Conservation (phyloP, 2,113 vertebrate species). For the Apeltes quadracus region DNA sequence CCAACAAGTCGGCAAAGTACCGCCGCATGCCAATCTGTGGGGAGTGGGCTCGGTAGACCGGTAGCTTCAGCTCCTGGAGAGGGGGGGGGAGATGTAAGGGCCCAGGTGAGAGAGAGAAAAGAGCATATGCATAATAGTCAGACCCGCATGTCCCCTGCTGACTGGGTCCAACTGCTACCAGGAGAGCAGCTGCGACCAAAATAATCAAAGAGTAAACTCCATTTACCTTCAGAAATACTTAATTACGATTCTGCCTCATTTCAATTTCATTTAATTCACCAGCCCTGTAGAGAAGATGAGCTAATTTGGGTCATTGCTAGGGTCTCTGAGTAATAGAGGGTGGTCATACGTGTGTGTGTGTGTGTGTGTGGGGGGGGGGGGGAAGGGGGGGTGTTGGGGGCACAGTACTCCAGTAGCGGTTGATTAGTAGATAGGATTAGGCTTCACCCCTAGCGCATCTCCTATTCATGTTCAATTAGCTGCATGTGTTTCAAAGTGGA, state of each 20-base stretch:
- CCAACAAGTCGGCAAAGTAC: slow-evolving; percentile 88
- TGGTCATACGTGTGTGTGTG: background rate
- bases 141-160: slow-evolving; percentile 37
- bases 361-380: background rate
- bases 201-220: slow-evolving; percentile 16
- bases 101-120: slow-evolving; percentile 43
- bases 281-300: slow-evolving; percentile 39
- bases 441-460: slow-evolving; percentile 71
- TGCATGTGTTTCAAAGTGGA: slow-evolving; percentile 70
- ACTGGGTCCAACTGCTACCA: slow-evolving; percentile 27
- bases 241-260: slow-evolving; percentile 27
- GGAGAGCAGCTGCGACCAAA: slow-evolving; percentile 30
- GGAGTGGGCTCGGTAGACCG: slow-evolving; percentile 85
- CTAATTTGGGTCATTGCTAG: slow-evolving; percentile 68
- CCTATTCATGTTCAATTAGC: slow-evolving; percentile 78
- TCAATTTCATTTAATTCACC: slow-evolving; percentile 41
- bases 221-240: slow-evolving; percentile 28
- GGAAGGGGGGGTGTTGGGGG: slow-evolving; percentile 4
- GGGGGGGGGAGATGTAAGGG: slow-evolving; percentile 25
- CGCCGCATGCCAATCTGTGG: slow-evolving; percentile 90
- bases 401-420: slow-evolving; percentile 28
- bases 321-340: slow-evolving; percentile 52
- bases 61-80: slow-evolving; percentile 88
- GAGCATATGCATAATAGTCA: slow-evolving; percentile 56
- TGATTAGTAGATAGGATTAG: slow-evolving; percentile 72